Evolutionary conservation across 2,888 invertebrate genomes (phyloP).

Genomic region (Eubasilissa splendida): DNA sequence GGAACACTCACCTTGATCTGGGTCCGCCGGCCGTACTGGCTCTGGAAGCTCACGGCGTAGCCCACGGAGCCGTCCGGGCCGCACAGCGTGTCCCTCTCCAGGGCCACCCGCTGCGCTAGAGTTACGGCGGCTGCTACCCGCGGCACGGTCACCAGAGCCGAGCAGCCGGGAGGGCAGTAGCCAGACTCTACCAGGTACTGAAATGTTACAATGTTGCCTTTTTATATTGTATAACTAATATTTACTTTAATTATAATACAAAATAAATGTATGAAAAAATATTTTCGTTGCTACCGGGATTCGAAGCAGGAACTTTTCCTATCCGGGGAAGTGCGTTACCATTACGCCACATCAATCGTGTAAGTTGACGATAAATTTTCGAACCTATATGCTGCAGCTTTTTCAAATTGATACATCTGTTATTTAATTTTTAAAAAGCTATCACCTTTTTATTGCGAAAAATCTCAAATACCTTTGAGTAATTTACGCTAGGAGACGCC

Average conservation of each 20-base stretch:
- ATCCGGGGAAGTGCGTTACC: too few species aligned
- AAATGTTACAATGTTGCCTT: slow-evolving; percentile 47
- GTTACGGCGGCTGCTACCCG: slow-evolving; percentile 91
- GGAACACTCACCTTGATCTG: slow-evolving; percentile 77
- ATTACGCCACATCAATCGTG: too few species aligned
- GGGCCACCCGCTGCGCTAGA: slow-evolving; percentile 89
- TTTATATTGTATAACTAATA: too few species aligned
- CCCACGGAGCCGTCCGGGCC: slow-evolving; percentile 83
- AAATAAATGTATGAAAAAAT: slow-evolving; percentile 60
- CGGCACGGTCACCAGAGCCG: slow-evolving; percentile 94
- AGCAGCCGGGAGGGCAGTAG: slow-evolving; percentile 81
- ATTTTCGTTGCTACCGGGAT: too few species aligned
- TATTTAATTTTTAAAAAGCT: too few species aligned
- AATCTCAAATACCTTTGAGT: too few species aligned
- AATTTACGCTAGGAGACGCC: too few species aligned
- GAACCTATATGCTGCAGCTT: too few species aligned
- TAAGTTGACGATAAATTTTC: too few species aligned
- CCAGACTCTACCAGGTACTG: slow-evolving; percentile 93
- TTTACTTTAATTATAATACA: slow-evolving; percentile 73
- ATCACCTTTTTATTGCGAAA: too few species aligned
- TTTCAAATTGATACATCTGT: too few species aligned
- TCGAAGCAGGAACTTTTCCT: too few species aligned
- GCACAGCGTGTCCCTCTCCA: slow-evolving; percentile 85
- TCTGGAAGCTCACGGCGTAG: slow-evolving; percentile 88
- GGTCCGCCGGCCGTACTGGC: slow-evolving; percentile 75